These are phyloP conservation scores for Papilio helenus DNA, from an alignment of 1,140 invertebrate species.

Conservation along the genomic window DNA sequence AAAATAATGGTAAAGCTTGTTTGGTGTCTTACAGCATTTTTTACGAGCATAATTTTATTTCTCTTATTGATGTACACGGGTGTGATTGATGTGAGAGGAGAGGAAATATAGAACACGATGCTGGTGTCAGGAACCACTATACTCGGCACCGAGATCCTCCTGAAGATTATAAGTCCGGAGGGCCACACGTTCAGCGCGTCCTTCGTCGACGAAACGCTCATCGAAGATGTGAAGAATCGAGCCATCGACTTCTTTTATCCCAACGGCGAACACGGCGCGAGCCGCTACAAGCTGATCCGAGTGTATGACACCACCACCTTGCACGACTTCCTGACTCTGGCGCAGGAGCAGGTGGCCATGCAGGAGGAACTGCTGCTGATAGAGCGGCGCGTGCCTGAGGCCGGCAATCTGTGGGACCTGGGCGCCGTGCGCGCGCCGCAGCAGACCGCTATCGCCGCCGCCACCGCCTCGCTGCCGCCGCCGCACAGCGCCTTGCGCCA, in stretches of 20 bases:
- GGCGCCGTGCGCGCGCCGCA: conserved; percentile 70
- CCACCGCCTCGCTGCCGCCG: conserved; percentile 65
- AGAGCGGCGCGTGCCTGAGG: conserved; percentile 65
- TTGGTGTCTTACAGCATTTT: conserved; percentile 56
- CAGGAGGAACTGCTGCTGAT: conserved; percentile 70
- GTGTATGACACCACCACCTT: conserved; percentile 66
- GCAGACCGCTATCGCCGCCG: conserved; percentile 64
- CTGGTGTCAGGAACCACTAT: conserved; percentile 62
- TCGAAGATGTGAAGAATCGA: conserved; percentile 71
- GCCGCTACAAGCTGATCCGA: conserved; percentile 68
- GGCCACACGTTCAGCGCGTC: conserved; percentile 62
- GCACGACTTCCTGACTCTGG: conserved; percentile 68
- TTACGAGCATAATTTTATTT: conserved; percentile 62
- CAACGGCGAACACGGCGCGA: conserved; percentile 60
- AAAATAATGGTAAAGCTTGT: conserved; percentile 62
- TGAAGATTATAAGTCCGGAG: conserved; percentile 71
- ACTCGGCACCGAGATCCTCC: conserved; percentile 54
- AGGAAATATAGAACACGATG: conserved; percentile 51
- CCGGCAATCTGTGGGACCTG: conserved; percentile 71
- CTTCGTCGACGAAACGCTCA: conserved; percentile 68
- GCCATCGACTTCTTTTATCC: conserved; percentile 74
- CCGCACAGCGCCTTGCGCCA: conserved; percentile 58
- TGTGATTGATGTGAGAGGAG: conserved; percentile 42
- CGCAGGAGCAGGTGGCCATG: conserved; percentile 65
- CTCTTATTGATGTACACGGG: conserved; percentile 53